Evolutionary conservation across 1,140 invertebrate species (phyloP), one percentile per base, ranked within the genome.

Genomic region (Neelides sp.): DNA sequence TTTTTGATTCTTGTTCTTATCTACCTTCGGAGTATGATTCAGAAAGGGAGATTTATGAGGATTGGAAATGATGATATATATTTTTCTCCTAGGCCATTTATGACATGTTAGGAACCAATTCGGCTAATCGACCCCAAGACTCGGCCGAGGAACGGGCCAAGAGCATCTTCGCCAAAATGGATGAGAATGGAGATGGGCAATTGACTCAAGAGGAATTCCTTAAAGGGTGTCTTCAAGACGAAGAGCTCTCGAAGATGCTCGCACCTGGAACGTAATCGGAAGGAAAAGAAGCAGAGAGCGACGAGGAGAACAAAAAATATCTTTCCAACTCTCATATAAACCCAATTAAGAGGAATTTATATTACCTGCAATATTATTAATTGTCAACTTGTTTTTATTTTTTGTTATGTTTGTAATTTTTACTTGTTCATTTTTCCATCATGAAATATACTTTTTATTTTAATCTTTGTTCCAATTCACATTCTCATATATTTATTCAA

Each of bases 101-200:
- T 70, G 91, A 96, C 68, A 98, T 98, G 92, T 71, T 94, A 63
- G 89, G 93, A 35, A 84, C 90, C 48, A 90, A 88, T 73, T 90
- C 88, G 60, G 88, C 86, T 67, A 93, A 90, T 70, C 73, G 85
- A 61, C 86, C 87, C 22, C 83, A 85, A 32, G 87, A 91, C 68
- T 88, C 85, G 15, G 90, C 95, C 12, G 89, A 96, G 65, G 91
- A 97, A 65, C 75, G 94, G 59, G 93, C 94, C 52, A 91, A 93
- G 71, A 95, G 93, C 69, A 98, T 98, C 59, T 99, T 98, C 71
- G 85, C 87, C 39, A 97, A 97, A 71, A 97, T 98, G 93, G 94
- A 98, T 67, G 84, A 91, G 67, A 97, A 98, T 75, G 55, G 58
- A 20, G 94, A 98, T 70, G 92, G 92, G 37, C 91, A 96, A 66